Percentiles rank a stretch among this genome's conserved stretches.
phyloP scores from a whole-genome alignment of 2,797 vertebrate species.

The Hapalemur alaotrensis region DNA sequence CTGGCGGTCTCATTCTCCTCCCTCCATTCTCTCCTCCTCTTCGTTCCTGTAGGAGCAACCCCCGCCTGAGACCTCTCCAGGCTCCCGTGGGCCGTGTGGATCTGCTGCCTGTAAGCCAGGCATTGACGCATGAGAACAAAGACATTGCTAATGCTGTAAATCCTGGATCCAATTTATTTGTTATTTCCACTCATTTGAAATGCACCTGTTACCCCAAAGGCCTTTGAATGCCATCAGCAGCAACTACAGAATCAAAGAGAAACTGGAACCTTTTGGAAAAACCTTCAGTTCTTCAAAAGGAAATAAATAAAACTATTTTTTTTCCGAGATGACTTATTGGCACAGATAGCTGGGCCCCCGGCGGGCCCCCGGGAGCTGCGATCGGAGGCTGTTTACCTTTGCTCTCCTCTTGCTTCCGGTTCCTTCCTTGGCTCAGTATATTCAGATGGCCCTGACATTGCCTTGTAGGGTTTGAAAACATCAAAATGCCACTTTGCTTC shows the following conservation, averaged over 20 bases:
- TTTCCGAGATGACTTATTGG: constrained; percentile 9
- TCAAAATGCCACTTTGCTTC: not conserved
- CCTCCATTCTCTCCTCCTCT: not conserved
- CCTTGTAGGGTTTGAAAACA: not conserved
- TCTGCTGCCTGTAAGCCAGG: constrained; percentile 9
- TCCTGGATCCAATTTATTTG: constrained; percentile 78
- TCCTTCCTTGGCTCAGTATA: not conserved
- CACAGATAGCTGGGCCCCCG: not conserved
- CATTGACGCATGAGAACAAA: constrained; percentile 65
- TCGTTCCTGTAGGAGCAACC: not conserved
- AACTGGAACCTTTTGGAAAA: constrained; percentile 57
- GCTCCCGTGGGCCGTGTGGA: not conserved
- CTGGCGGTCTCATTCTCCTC: too few relatives aligned
- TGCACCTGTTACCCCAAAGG: constrained; percentile 74
- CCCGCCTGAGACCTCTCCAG: not conserved
- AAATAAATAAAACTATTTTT: not conserved
- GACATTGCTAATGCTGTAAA: constrained; percentile 71
- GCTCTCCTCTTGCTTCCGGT: not conserved
- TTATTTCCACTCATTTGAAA: constrained; percentile 77
- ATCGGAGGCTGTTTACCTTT: not conserved
- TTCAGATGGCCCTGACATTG: not conserved
- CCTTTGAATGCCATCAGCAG: constrained; percentile 55
- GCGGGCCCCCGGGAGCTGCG: not conserved
- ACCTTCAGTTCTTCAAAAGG: constrained; percentile 42
- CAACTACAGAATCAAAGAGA: constrained; percentile 63